A percentile compares a stretch with the other conserved stretches of the same genome.
These are phyloP conservation scores for Gadus macrocephalus DNA, from an alignment of 2,113 vertebrate genomes.

Conservation along the genomic window DNA sequence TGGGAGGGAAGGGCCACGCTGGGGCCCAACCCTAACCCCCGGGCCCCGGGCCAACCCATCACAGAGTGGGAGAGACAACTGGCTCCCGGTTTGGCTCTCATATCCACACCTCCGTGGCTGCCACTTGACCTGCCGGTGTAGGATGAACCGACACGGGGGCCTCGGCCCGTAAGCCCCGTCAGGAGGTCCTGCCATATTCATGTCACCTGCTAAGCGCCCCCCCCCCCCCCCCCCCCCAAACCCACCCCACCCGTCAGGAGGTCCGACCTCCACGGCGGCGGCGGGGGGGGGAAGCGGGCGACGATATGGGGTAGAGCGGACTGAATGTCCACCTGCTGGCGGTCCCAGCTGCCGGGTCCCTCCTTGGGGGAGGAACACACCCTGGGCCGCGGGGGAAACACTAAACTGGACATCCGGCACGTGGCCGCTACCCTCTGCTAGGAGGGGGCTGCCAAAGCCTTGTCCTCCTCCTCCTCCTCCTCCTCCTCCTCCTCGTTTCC, in stretches of 20 bases:
- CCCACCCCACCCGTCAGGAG: slow-evolving; percentile 46
- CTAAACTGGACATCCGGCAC: slow-evolving; percentile 39
- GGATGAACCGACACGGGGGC: slow-evolving; percentile 14
- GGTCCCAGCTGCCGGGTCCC: slow-evolving; percentile 56
- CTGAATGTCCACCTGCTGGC: slow-evolving; percentile 41
- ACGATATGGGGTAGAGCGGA: slow-evolving; percentile 46
- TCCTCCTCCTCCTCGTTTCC: neutral
- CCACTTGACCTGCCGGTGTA: slow-evolving; percentile 6
- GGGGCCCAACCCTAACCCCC: slow-evolving; percentile 4
- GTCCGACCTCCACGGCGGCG: slow-evolving; percentile 29
- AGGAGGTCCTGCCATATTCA: neutral
- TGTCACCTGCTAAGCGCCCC: no score
- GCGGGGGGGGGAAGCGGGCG: slow-evolving; percentile 37
- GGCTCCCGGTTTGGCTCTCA: slow-evolving; percentile 3
- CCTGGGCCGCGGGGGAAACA: slow-evolving; percentile 13
- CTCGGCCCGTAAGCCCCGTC: no score
- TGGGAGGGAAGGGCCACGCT: slow-evolving; percentile 7
- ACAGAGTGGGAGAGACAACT: slow-evolving; percentile 1
- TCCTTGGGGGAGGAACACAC: slow-evolving; percentile 44
- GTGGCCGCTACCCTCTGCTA: slow-evolving; percentile 11
- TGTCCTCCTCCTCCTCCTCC: no score
- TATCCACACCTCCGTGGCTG: neutral
- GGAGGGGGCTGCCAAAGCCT: slow-evolving; percentile 1
- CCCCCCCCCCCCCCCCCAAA: no score
- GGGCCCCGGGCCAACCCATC: slow-evolving; percentile 21